Evolutionary conservation across 2,888 invertebrate genomes (phyloP).

Genomic region (Charanyca ferruginea): DNA sequence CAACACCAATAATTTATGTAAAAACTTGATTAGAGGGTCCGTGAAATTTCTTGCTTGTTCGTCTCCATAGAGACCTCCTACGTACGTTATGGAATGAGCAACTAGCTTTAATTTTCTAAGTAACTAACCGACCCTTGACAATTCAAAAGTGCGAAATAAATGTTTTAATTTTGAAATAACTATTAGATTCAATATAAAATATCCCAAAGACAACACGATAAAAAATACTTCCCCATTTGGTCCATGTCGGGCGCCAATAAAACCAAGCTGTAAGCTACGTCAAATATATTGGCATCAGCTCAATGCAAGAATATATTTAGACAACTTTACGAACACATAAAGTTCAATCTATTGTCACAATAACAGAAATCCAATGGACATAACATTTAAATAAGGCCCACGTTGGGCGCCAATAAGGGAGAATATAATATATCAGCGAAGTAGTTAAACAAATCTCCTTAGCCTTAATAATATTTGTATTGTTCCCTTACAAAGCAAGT

Average conservation of each 20-base stretch:
- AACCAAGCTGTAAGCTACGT: not conserved
- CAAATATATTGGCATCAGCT: not conserved
- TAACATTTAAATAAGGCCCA: slow-evolving; percentile 54
- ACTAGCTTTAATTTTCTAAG: too few species aligned
- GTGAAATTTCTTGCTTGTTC: too few species aligned
- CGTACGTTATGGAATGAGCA: too few species aligned
- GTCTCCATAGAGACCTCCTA: too few species aligned
- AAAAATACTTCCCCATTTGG: not conserved
- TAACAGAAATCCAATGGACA: slow-evolving; percentile 24
- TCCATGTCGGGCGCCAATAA: slow-evolving; percentile 36
- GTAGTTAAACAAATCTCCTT: slow-evolving; percentile 8
- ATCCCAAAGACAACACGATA: not conserved
- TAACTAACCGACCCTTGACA: too few species aligned
- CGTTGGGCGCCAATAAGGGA: slow-evolving; percentile 46
- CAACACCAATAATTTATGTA: too few species aligned
- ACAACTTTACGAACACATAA: slow-evolving; percentile 26
- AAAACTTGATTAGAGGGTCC: too few species aligned
- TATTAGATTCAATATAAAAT: not conserved
- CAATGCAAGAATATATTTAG: not conserved
- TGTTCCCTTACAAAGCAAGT: not conserved
- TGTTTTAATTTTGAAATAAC: too few species aligned
- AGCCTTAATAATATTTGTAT: not conserved
- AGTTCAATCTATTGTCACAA: slow-evolving; percentile 20
- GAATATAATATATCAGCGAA: not conserved
- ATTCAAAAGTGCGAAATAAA: too few species aligned